These are phyloP conservation scores for Phaethon lepturus DNA, from an alignment of 2,113 vertebrate genomes.

Conservation along the genomic window DNA sequence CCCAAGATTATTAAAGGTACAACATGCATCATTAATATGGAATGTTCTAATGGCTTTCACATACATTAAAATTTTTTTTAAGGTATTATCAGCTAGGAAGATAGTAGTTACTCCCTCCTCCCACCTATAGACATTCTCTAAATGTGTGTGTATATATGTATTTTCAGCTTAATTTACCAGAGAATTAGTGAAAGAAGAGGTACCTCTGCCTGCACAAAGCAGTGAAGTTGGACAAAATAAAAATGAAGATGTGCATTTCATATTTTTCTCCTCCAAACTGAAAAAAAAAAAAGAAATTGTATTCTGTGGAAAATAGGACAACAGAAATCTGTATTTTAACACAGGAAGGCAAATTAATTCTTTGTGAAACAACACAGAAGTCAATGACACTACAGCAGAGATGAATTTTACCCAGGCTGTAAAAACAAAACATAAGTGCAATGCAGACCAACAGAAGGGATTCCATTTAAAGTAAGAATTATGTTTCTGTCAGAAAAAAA, in stretches of 20 bases:
- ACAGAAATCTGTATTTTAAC: constrained; percentile 30
- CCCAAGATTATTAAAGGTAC: not conserved
- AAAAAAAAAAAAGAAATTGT: not conserved
- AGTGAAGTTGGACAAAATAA: not conserved
- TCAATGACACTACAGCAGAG: constrained; percentile 19
- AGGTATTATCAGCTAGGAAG: not conserved
- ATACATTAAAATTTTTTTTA: not conserved
- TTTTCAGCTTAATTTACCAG: not conserved
- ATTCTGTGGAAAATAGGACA: not conserved
- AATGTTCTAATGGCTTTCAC: constrained; percentile 12
- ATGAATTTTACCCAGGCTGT: constrained; percentile 8
- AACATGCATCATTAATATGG: not conserved
- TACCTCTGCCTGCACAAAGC: not conserved
- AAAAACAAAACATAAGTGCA: constrained; percentile 43
- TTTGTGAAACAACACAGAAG: constrained; percentile 56
- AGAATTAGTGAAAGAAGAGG: not conserved
- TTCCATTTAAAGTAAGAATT: constrained; percentile 46
- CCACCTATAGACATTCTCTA: not conserved
- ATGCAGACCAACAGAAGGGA: constrained; percentile 31
- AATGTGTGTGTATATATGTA: not conserved
- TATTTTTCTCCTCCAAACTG: not conserved
- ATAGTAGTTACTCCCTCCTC: not conserved
- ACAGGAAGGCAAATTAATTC: constrained; percentile 36
- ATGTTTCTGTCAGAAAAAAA: constrained; percentile 43
- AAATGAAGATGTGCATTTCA: constrained; percentile 12